Evolutionary conservation across 2,113 vertebrate species (phyloP).

Genomic region (Barbus barbus): DNA sequence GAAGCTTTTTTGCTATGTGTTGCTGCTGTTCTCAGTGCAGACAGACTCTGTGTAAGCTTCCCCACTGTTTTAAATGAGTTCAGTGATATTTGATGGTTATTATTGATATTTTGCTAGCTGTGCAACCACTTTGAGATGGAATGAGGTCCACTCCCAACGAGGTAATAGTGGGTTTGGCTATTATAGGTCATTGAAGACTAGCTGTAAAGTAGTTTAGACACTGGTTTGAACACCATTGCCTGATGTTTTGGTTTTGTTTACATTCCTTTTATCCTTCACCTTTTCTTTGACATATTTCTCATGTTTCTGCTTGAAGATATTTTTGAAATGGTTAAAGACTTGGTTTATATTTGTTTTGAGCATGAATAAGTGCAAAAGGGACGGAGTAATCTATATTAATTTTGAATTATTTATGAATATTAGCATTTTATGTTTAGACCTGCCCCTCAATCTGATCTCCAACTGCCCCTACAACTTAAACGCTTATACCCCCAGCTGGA

Average conservation of each 20-base stretch:
- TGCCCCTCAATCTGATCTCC: slow-evolving; percentile 7
- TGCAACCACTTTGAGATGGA: neutral
- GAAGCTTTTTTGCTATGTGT: neutral
- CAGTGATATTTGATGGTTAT: neutral
- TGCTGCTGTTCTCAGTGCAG: neutral
- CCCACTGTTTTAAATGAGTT: slow-evolving; percentile 11
- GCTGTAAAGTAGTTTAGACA: neutral
- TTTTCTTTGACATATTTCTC: neutral
- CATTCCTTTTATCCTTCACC: neutral
- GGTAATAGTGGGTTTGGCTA: neutral
- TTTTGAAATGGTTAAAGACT: neutral
- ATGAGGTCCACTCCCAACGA: neutral
- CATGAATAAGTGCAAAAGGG: neutral
- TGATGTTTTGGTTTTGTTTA: neutral
- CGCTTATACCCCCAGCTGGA: slow-evolving; percentile 19
- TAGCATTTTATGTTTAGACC: neutral
- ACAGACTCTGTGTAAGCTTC: slow-evolving; percentile 5
- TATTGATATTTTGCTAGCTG: slow-evolving; percentile 10
- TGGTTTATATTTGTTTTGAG: neutral
- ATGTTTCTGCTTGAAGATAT: neutral
- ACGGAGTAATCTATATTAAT: neutral
- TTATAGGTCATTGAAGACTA: slow-evolving; percentile 10
- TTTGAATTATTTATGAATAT: slow-evolving; percentile 14
- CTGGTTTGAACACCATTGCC: neutral
- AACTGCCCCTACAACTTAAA: slow-evolving; percentile 15